Percentiles rank a stretch among this genome's conserved stretches.
Conservation (phyloP, 1,140 invertebrate species). For the Platorchestia sp. region DNA sequence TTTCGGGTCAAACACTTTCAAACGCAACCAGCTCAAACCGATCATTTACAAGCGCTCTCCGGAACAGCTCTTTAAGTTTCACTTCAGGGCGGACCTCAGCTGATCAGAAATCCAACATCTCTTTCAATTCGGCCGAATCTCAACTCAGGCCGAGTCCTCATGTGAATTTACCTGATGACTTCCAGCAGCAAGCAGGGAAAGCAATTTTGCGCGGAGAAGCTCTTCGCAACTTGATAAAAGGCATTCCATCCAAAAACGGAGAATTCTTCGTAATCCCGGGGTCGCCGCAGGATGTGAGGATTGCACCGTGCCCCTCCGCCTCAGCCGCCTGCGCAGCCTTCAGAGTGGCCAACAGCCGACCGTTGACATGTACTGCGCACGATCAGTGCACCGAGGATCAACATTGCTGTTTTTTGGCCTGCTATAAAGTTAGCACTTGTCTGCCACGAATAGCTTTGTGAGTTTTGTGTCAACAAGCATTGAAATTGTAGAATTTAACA, state of each 20-base stretch:
- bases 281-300: not conserved
- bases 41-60: not conserved
- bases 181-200: not conserved
- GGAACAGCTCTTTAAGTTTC: not conserved
- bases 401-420: not conserved
- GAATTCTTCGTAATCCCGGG: not conserved
- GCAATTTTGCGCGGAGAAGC: not conserved
- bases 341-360: not conserved
- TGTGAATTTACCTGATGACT: not conserved
- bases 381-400: not conserved
- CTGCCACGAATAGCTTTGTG: not conserved
- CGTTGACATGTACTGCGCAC: not conserved
- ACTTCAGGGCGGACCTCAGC: not conserved
- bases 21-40: not conserved
- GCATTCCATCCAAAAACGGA: not conserved
- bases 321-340: not conserved
- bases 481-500: not conserved
- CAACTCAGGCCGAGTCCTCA: not conserved
- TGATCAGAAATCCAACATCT: not conserved
- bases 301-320: not conserved
- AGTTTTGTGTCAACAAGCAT: no score
- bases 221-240: not conserved
- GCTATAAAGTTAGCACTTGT: not conserved
- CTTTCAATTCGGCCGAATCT: not conserved
- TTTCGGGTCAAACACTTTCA: not conserved